Conservation (phyloP, 23 tunicate species). For the Ciona savignyi region DNA sequence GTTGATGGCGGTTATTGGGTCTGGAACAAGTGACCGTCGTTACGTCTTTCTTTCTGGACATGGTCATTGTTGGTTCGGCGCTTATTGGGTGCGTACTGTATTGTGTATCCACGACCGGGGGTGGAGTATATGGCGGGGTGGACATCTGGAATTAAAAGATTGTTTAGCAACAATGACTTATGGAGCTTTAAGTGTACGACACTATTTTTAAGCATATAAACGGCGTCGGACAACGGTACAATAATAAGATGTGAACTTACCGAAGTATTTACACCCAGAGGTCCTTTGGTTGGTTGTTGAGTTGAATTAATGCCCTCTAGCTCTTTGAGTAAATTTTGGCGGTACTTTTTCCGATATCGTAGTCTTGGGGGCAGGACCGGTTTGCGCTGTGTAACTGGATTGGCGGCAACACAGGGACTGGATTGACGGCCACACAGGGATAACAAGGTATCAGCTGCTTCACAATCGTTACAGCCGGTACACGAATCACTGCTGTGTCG, state of each 20-base stretch:
- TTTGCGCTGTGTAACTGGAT: constrained; percentile 21
- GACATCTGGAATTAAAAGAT: constrained; percentile 13
- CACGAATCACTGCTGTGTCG: constrained; percentile 81
- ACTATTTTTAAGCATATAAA: no score
- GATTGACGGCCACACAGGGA: constrained; percentile 46
- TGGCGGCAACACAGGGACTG: background rate
- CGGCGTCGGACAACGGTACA: no score
- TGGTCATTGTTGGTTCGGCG: constrained; percentile 54
- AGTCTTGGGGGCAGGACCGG: constrained; percentile 68
- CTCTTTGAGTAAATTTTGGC: constrained; percentile 14
- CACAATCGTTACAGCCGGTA: constrained; percentile 76
- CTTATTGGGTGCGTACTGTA: constrained; percentile 55
- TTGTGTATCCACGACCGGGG: constrained; percentile 37
- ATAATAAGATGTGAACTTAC: background rate
- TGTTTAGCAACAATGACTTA: no score
- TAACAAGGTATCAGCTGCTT: constrained; percentile 69
- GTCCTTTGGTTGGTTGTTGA: no score
- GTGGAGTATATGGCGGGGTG: constrained; percentile 72
- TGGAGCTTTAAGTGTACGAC: no score
- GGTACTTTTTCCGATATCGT: constrained; percentile 59
- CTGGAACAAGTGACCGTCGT: constrained; percentile 57
- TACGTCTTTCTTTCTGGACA: constrained; percentile 47
- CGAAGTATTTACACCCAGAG: no score
- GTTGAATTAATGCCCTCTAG: no score
- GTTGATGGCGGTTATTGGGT: no score